Conservation (phyloP, 2,888 invertebrate species). For the Lasioglossum morio region DNA sequence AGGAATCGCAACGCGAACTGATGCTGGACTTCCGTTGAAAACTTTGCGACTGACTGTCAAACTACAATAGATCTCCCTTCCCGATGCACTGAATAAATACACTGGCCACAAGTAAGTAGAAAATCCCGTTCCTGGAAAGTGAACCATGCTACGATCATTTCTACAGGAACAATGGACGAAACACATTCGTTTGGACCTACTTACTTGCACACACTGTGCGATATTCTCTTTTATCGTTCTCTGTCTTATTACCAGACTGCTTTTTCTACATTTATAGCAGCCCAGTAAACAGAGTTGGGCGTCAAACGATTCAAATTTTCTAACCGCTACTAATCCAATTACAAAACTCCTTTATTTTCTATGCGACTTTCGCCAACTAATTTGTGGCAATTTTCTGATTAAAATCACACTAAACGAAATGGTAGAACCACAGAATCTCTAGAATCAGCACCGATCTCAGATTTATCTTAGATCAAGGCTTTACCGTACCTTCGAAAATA, state of each 20-base stretch:
- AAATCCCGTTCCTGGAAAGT: constrained; percentile 6
- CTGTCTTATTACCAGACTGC: background rate
- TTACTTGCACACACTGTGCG: background rate
- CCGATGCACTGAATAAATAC: constrained; percentile 17
- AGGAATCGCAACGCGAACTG: constrained; percentile 10
- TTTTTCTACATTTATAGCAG: background rate
- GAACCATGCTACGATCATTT: background rate
- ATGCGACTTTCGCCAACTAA: too few relatives aligned
- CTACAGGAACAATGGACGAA: background rate
- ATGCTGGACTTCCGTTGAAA: constrained; percentile 14
- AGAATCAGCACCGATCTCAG: too few relatives aligned
- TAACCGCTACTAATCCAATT: too few relatives aligned
- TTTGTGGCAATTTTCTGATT: too few relatives aligned
- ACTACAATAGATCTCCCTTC: constrained; percentile 22
- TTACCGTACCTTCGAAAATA: too few relatives aligned
- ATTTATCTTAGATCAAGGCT: too few relatives aligned
- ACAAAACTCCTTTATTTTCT: too few relatives aligned
- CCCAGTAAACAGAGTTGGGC: too few relatives aligned
- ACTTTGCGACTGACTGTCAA: constrained; percentile 16
- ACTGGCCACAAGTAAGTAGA: constrained; percentile 7
- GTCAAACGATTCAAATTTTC: too few relatives aligned
- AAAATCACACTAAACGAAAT: too few relatives aligned
- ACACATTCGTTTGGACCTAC: background rate
- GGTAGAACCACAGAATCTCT: too few relatives aligned
- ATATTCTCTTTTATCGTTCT: background rate